Evolutionary conservation across 2,113 vertebrate genomes (phyloP).

Genomic region (Toxotes jaculatrix): DNA sequence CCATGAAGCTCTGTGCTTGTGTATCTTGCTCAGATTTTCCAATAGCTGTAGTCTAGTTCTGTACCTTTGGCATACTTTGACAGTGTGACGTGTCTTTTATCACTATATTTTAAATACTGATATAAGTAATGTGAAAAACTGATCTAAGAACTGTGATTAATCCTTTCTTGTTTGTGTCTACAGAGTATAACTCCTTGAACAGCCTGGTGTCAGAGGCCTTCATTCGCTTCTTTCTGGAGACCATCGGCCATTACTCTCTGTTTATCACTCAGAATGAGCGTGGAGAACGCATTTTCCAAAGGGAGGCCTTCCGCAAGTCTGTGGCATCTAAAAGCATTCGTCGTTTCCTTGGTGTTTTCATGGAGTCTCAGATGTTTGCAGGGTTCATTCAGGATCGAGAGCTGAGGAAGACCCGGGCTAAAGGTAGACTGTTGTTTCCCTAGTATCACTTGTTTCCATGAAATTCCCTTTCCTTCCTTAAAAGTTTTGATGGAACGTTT

Average conservation of each 20-base stretch:
- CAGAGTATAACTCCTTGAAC: conserved; percentile 96
- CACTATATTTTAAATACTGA: neutral
- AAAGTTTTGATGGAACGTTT: neutral
- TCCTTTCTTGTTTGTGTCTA: conserved; percentile 45
- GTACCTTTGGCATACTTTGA: neutral
- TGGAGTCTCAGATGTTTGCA: conserved; percentile 99
- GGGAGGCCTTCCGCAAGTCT: conserved; percentile 97
- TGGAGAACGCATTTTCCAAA: conserved; percentile 93
- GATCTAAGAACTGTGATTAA: neutral
- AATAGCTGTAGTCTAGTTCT: neutral
- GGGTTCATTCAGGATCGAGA: conserved; percentile 99
- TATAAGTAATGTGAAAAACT: neutral
- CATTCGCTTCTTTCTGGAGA: conserved; percentile 99
- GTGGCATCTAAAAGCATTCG: conserved; percentile 99
- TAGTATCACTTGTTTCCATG: neutral
- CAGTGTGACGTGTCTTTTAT: conserved; percentile 7
- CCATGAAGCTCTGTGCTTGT: neutral
- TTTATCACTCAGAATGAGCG: conserved; percentile 96
- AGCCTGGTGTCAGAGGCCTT: conserved; percentile 98
- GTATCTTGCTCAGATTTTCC: conserved; percentile 1
- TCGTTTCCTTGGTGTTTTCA: conserved; percentile 98
- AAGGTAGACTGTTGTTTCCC: conserved; percentile 85
- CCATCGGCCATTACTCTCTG: conserved; percentile 96
- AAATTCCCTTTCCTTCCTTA: neutral
- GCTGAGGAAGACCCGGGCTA: conserved; percentile 94